These are phyloP conservation scores for Cybosia mesomella DNA, from an alignment of 2,888 invertebrate genomes.

Conservation along the genomic window DNA sequence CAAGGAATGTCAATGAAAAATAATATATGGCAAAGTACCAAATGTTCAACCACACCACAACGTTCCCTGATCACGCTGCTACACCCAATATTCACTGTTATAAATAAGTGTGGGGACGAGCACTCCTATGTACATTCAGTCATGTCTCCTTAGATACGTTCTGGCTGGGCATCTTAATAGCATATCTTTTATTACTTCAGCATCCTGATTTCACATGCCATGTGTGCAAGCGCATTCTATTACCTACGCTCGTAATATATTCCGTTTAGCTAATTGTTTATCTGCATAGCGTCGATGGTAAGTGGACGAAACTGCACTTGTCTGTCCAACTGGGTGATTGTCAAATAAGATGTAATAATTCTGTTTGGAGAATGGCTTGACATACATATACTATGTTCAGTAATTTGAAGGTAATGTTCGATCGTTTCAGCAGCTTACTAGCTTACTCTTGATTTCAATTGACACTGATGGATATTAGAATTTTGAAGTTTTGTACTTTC, in stretches of 20 bases:
- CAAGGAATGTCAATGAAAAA: no score
- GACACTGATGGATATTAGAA: no score
- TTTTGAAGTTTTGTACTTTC: no score
- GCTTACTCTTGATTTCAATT: no score
- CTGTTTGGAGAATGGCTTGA: slow-evolving; percentile 1
- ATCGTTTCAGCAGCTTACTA: not conserved
- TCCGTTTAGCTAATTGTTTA: slow-evolving; percentile 13
- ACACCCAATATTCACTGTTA: no score
- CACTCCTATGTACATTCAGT: no score
- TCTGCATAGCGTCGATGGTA: not conserved
- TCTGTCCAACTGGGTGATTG: not conserved
- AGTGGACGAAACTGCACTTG: not conserved
- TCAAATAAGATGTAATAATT: not conserved
- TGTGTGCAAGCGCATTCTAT: slow-evolving; percentile 3
- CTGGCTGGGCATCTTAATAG: not conserved
- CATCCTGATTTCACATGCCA: not conserved
- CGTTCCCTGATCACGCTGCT: no score
- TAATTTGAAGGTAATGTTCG: not conserved
- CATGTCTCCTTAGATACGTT: no score
- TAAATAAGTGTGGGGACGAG: no score
- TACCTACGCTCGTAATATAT: slow-evolving; percentile 14
- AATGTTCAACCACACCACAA: no score
- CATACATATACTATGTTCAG: not conserved
- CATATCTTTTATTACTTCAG: not conserved
- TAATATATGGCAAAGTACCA: no score